A percentile compares a stretch with the other conserved stretches of the same genome.
These are phyloP conservation scores for Parapristionchus giblindavisi DNA, from an alignment of 2,888 invertebrate species.

Conservation along the genomic window DNA sequence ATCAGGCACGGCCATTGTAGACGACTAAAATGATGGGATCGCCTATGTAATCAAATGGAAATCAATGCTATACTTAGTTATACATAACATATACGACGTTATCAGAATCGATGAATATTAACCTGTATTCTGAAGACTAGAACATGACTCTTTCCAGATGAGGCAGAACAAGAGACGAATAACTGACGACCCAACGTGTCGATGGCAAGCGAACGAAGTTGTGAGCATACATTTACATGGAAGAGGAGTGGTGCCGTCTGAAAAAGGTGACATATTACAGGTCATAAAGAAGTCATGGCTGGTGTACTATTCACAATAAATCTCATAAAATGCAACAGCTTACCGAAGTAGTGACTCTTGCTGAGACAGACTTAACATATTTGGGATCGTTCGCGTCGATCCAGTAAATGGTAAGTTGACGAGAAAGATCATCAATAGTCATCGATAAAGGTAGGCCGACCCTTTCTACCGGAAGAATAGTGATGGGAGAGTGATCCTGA, in stretches of 20 bases:
- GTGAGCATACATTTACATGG: background rate
- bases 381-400: conserved; percentile 45
- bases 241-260: background rate
- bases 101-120: background rate
- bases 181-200: conserved; percentile 17
- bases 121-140: conserved; percentile 33
- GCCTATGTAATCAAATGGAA: background rate
- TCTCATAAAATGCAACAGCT: background rate
- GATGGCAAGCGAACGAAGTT: conserved; percentile 15
- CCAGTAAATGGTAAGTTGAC: conserved; percentile 46
- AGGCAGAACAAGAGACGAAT: conserved; percentile 24
- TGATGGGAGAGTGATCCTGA: conserved; percentile 38
- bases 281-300: background rate
- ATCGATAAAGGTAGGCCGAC: conserved; percentile 47
- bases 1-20: conserved; percentile 19
- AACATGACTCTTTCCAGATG: conserved; percentile 7
- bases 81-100: background rate
- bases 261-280: background rate
- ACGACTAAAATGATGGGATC: conserved; percentile 4
- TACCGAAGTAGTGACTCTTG: conserved; percentile 3
- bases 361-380: background rate
- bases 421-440: conserved; percentile 44
- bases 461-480: conserved; percentile 42
- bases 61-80: background rate
- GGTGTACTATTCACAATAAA: background rate